Percentiles rank a stretch among this genome's conserved stretches.
Evolutionary conservation across 2,797 vertebrate genomes (phyloP).

Genomic region (Buphagus erythrorhynchus): DNA sequence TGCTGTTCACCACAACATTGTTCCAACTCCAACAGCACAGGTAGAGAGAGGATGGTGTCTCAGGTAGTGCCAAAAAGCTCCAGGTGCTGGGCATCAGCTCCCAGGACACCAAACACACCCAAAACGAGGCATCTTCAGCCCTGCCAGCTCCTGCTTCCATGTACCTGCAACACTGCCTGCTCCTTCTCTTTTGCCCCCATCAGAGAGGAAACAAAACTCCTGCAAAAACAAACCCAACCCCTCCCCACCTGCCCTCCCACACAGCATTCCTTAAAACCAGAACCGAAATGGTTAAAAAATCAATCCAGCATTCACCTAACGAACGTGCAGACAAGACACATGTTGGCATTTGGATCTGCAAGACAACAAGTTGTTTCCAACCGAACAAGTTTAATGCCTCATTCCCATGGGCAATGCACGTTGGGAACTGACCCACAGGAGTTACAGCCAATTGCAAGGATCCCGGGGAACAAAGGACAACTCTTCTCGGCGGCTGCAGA

Average conservation of each 20-base stretch:
- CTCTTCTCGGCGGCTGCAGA: background rate
- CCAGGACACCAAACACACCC: background rate
- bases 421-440: background rate
- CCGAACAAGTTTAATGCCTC: conserved; percentile 39
- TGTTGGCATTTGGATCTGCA: background rate
- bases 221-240: background rate
- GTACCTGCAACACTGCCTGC: background rate
- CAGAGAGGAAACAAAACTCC: background rate
- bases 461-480: background rate
- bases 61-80: rapidly evolving
- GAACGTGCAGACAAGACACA: background rate
- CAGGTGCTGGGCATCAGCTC: background rate
- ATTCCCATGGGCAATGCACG: background rate
- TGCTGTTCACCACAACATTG: background rate
- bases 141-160: background rate
- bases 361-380: conserved; percentile 13
- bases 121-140: background rate
- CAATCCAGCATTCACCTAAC: background rate
- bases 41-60: background rate
- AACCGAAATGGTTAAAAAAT: background rate
- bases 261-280: background rate
- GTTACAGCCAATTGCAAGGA: conserved; percentile 29
- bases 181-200: background rate
- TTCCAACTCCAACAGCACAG: background rate
- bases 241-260: background rate